Evolutionary conservation across 2,113 vertebrate species (phyloP), one percentile per base, ranked within the genome.

Genomic region (Xerus inauris): DNA sequence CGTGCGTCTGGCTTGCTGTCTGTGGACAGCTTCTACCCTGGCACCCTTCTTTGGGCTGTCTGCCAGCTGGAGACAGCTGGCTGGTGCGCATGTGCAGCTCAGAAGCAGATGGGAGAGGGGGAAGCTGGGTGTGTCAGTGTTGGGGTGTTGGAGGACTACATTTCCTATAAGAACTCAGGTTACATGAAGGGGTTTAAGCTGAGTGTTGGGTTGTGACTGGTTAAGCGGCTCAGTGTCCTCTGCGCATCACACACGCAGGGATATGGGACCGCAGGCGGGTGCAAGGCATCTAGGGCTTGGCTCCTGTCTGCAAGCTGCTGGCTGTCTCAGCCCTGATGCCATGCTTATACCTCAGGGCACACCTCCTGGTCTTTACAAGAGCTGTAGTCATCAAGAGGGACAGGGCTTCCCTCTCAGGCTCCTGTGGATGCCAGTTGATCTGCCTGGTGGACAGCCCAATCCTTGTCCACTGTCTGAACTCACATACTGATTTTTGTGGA

Each of bases 81-180:
- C 20, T 10, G 8, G 20, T 35, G 1, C 8, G 4, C 5, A 5
- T 2, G 2, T 19, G 38, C 14, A 57, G 45, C 26, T 40, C 1
- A 1, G 5, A 4, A 9, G 59, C 24, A 6, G 35, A 40, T 11
- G 62, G 0, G 47, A 16, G 17, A 19, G 24, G 9, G 38, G 10
- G 30, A 73, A 13, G 79, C 0, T 14, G 24, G 30, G 16, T 12
- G 4, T 51, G 73, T 72, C 45, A 35, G 89, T 45, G 11, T 10
- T 3, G 8, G 9, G 45, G 14, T 12, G 38, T 17, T 10, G 22
- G 42, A 62, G 76, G 47, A 59, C 24, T 3, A 0, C 14, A 24
- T 14, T 38, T 14, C 22, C 1, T 2, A 5, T 22, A 5, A 4
- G 5, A 28, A 49, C 35, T 65, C 54, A 30, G 2, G 1, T 2